Evolutionary conservation across 2,113 vertebrate genomes (phyloP).

Genomic region (Micromys minutus): DNA sequence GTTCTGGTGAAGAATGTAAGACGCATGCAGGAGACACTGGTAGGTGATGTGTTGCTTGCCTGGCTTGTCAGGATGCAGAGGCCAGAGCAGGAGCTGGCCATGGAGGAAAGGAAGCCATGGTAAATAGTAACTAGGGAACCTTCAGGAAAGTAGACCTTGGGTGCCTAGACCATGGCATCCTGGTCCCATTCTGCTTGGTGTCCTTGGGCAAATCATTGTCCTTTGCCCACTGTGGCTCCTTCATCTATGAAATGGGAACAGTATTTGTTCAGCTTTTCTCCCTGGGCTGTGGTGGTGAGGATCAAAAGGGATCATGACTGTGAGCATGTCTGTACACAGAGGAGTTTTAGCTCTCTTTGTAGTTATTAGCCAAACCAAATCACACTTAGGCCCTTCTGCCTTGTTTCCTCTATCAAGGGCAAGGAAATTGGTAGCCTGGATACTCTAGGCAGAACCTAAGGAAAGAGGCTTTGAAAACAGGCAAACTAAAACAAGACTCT

Average conservation of each 20-base stretch:
- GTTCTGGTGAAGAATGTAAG: slow-evolving; percentile 17
- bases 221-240: background rate
- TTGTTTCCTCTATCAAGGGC: slow-evolving; percentile 23
- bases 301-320: slow-evolving; percentile 34
- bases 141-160: background rate
- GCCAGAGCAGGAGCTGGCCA: background rate
- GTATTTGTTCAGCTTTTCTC: background rate
- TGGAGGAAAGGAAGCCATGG: background rate
- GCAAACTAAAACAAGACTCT: background rate
- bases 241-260: slow-evolving; percentile 51
- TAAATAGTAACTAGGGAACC: background rate
- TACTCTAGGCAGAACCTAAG: background rate
- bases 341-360: background rate
- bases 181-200: background rate
- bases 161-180: background rate
- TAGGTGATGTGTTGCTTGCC: background rate
- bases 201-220: slow-evolving; percentile 9
- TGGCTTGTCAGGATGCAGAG: background rate
- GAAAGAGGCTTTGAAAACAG: background rate
- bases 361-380: slow-evolving; percentile 14
- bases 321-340: background rate
- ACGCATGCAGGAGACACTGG: background rate
- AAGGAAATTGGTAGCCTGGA: background rate
- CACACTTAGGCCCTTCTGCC: background rate
- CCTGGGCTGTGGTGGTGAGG: background rate